Evolutionary conservation across 1,140 invertebrate genomes (phyloP).

Genomic region (Trachymyrmex septentrionalis): DNA sequence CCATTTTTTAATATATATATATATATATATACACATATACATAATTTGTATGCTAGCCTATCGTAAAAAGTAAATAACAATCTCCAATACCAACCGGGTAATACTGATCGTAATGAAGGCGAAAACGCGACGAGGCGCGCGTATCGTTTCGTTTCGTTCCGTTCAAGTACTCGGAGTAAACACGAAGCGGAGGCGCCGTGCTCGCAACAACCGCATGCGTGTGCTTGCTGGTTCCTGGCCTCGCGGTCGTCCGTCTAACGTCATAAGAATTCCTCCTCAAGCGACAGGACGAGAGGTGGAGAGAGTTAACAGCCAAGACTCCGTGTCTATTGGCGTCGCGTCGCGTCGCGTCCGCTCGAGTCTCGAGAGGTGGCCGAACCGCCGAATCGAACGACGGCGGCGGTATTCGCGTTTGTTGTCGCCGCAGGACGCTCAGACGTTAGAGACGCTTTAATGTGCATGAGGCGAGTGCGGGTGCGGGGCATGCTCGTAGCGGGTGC

Average conservation of each 20-base stretch:
- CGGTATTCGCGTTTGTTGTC: conserved; percentile 16
- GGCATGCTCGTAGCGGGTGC: conserved; percentile 77
- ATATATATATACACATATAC: too few species aligned
- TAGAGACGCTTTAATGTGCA: conserved; percentile 75
- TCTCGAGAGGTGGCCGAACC: neutral
- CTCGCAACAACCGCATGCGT: conserved; percentile 60
- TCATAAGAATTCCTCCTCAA: neutral
- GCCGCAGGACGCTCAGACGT: conserved; percentile 26
- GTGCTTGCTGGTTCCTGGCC: conserved; percentile 18
- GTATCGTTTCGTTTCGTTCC: conserved; percentile 35
- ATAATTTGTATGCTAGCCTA: too few species aligned
- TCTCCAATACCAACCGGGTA: too few species aligned
- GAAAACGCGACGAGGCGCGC: conserved; percentile 58
- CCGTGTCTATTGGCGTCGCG: neutral
- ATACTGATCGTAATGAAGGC: too few species aligned
- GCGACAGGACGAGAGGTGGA: neutral
- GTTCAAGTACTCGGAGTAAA: conserved; percentile 56
- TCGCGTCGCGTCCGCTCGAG: conserved; percentile 6
- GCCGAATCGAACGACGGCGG: neutral
- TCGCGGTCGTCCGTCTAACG: conserved; percentile 12
- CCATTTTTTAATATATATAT: too few species aligned
- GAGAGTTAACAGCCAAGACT: neutral
- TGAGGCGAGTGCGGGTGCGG: conserved; percentile 75
- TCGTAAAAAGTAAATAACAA: too few species aligned
- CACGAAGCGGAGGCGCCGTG: conserved; percentile 60